These are phyloP conservation scores for Chloropsis hardwickii DNA, from an alignment of 2,113 vertebrate species.

Conservation along the genomic window DNA sequence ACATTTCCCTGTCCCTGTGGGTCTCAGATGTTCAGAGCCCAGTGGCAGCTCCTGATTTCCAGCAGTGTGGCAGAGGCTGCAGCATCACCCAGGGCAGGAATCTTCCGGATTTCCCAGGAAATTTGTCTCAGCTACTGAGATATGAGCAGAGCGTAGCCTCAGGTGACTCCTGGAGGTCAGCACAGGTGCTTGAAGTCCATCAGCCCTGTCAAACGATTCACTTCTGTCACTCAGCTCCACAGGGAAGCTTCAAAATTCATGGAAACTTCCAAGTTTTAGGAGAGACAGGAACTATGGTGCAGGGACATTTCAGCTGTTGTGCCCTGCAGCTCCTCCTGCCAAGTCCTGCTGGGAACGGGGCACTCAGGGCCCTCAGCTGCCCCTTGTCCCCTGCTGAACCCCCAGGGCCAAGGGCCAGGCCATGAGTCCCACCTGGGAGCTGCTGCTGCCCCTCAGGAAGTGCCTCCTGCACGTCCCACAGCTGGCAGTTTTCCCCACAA, in stretches of 20 bases:
- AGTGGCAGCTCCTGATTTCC: too few species aligned
- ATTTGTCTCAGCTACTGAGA: not conserved
- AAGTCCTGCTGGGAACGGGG: not conserved
- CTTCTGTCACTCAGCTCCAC: not conserved
- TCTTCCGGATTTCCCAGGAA: not conserved
- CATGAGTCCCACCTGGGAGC: accelerated
- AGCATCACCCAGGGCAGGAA: not conserved
- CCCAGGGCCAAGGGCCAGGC: not conserved
- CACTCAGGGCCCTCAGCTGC: accelerated
- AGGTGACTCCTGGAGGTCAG: not conserved
- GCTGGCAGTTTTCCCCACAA: accelerated
- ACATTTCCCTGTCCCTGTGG: not conserved
- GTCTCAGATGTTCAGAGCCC: not conserved
- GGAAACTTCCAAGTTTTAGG: accelerated
- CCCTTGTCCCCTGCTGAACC: not conserved
- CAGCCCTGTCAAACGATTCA: accelerated
- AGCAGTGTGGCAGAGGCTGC: not conserved
- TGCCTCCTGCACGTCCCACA: accelerated
- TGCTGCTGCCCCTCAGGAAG: not conserved
- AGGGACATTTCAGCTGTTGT: accelerated
- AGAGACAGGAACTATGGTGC: not conserved
- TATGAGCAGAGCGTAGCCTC: accelerated
- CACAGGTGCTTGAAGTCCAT: accelerated
- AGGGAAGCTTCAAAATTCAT: not conserved
- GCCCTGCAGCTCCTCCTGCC: not conserved